phyloP scores from a whole-genome alignment of 2,797 vertebrate genomes.

The Phoxinus dragarum region DNA sequence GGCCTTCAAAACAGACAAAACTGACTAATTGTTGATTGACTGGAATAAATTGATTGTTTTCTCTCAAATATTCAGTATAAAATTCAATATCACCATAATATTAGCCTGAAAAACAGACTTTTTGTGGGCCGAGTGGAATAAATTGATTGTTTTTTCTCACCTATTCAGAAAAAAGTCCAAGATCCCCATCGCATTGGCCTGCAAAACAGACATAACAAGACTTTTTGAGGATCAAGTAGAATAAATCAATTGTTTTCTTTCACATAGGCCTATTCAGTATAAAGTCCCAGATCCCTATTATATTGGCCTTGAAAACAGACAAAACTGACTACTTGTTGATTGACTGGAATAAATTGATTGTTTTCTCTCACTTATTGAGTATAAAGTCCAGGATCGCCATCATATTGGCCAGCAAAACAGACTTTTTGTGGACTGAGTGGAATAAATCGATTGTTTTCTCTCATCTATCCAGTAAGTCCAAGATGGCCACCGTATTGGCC shows the following conservation, averaged over 20 bases:
- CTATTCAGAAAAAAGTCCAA: background rate
- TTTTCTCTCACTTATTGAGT: background rate
- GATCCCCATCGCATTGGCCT: background rate
- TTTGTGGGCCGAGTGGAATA: background rate
- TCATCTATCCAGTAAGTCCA: background rate
- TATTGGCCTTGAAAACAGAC: background rate
- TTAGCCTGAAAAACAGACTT: background rate
- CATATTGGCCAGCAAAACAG: background rate
- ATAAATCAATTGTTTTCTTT: background rate
- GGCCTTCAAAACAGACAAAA: background rate
- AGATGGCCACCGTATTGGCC: background rate
- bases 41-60: background rate
- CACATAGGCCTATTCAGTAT: background rate
- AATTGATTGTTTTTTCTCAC: background rate
- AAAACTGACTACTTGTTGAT: background rate
- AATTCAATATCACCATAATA: fast-evolving
- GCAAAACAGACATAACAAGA: background rate
- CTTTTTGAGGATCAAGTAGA: background rate
- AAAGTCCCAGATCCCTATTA: background rate
- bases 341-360: fast-evolving
- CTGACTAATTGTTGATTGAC: background rate
- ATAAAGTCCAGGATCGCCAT: background rate
- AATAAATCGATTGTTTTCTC: background rate
- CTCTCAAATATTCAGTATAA: background rate
- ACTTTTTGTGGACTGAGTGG: background rate